Base-by-base conservation (phyloP, 2,797 vertebrate genomes). In the Geotrypetes seraphini region DNA sequence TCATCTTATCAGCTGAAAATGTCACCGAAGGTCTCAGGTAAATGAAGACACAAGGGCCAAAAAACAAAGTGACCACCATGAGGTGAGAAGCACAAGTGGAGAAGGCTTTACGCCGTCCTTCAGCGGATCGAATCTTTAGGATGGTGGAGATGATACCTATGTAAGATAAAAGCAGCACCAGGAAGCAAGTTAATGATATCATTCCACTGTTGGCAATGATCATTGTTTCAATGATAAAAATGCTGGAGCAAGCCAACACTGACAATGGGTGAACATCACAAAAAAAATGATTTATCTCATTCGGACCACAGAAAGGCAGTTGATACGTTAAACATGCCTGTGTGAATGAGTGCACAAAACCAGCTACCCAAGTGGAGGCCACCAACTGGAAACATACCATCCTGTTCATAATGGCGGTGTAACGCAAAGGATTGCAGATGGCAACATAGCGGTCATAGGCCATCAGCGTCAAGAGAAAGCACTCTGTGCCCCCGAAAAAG, bases 141-240 rank as follows among this genome's bases (percentile, higher is more conserved):
- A 54, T 52, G 10, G 25, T 31, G 28, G 66, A 21, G 16, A 70
- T 63, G 19, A 70, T 60, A 13, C 42, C 39, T 15, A 35, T 24
- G n/a, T 69, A 66, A n/a, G 69, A 72, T 22, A 52, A 32, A 19
- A 72, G 22, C 10, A 69, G 42, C 22, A 65, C 50, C 27, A 68
- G 31, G 33, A 71, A 74, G 13, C 57, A 69, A 13, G 51, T 47
- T 15, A 66, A 50, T 1, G 66, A 63, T 35, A 72, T 65, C 43
- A 70, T 33, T 9, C 63, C 71, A 16, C 63, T 72, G 24, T 65
- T 68, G 7, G 57, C 69, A 25, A 70, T 63, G 54, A 70, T 63
- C 12, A 60, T 53, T 14, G 72, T 30, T 22, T 62, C 62, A 12
- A 61, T 55, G 0, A 19, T 12, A 16, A 61, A 56, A 6, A 64